Evolutionary conservation across 2,113 vertebrate species (phyloP), one percentile per base, ranked within the genome.

Genomic region (Poeciliopsis occidentalis): DNA sequence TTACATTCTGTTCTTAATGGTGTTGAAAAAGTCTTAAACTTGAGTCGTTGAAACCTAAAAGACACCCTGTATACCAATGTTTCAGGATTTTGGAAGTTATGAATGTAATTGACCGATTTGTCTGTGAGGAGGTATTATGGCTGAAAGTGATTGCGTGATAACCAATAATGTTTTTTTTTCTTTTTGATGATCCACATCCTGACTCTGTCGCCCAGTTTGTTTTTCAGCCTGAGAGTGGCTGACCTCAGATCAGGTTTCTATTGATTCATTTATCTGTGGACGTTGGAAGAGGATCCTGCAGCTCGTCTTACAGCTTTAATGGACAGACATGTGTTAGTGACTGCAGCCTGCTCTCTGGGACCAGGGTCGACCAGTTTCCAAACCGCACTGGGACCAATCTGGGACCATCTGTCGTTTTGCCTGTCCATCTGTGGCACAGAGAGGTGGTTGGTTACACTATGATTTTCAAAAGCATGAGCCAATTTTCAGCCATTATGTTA

Each of bases 231-330:
- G 66, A 29, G 37, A 69, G 68, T 41, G 32, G 77, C 73, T 32
- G 73, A 41, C 26, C 15, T 65, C 32, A 1, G 85, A 79, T 87
- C 79, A 41, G 67, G 82, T 87, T 87, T 0, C 79, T 34, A 17
- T 75, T 73, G 74, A 83, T 78, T 61, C 34, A 64, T 86, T 80
- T 73, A 76, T 80, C 80, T 60, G 8, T 44, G 69, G 8, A 64
- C 67, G 2, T 72, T 32, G 71, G 66, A 79, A 72, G 71, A 54
- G 12, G 71, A 85, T 80, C 82, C 73, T 12, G 47, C 62, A 70
- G 75, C 63, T 75, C 37, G 0, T 75, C 76, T 79, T 83, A 60
- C 76, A 60, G 22, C 30, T 39, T 70, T 68, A 60, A 31, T 6
- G 11, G 27, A 44, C 22, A 72, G 70, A 64, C 44, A 24, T 11